Conservation (phyloP, 1,140 invertebrate genomes). For the Cheumatopsyche charites region DNA sequence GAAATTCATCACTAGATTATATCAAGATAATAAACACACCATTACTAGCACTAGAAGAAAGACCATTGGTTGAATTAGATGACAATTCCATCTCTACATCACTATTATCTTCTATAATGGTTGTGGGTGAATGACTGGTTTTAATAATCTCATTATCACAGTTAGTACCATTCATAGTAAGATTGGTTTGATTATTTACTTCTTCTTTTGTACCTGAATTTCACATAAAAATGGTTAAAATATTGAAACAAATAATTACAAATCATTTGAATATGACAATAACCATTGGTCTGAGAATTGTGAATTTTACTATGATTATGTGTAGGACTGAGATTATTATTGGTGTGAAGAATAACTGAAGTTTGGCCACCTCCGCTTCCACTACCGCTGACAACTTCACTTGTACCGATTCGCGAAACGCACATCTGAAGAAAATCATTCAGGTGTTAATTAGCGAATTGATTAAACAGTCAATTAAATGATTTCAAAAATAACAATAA, state of each 20-base stretch:
- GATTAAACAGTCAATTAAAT: too few species aligned
- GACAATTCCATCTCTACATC: conserved; percentile 67
- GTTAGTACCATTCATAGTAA: conserved; percentile 62
- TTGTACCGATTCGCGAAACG: conserved; percentile 49
- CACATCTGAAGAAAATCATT: conserved; percentile 50
- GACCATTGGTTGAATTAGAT: conserved; percentile 50
- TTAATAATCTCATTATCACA: conserved; percentile 42
- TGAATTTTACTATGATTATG: conserved; percentile 47
- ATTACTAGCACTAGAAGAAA: conserved; percentile 46
- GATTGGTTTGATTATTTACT: conserved; percentile 63
- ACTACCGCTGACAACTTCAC: conserved; percentile 49
- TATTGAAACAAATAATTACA: background rate
- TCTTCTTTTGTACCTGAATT: conserved; percentile 56
- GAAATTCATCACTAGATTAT: too few species aligned
- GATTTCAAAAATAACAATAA: too few species aligned
- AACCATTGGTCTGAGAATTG: conserved; percentile 53
- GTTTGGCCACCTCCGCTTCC: conserved; percentile 51
- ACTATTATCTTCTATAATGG: conserved; percentile 52
- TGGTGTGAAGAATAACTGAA: conserved; percentile 58
- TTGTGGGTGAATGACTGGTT: conserved; percentile 44
- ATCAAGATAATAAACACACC: conserved; percentile 34
- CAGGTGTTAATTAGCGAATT: too few species aligned
- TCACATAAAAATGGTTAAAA: background rate
- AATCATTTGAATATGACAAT: background rate
- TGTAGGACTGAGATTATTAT: conserved; percentile 52